Percentiles rank a stretch among this genome's conserved stretches.
Conservation (phyloP, 53 echinoderm and acorn worm species). For the Luidia sarsii region DNA sequence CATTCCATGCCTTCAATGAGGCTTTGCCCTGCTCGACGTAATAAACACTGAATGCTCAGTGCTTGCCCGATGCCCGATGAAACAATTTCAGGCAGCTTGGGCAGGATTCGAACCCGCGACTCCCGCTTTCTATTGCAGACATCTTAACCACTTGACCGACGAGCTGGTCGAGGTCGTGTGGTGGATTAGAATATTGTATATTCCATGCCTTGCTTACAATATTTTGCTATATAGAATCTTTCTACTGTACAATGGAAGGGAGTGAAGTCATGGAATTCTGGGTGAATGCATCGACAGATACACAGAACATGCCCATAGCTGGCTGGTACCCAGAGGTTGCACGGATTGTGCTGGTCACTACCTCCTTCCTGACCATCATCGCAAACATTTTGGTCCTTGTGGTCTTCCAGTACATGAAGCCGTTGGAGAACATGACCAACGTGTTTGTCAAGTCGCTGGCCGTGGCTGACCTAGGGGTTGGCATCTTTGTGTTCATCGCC, state of each 20-base stretch:
- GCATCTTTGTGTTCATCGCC: conserved; percentile 77
- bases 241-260: not conserved
- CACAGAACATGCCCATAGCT: not conserved
- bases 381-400: conserved; percentile 77
- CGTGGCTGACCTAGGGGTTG: conserved; percentile 89
- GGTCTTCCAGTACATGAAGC: conserved; percentile 84
- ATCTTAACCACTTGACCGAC: too few species aligned
- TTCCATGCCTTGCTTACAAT: too few species aligned
- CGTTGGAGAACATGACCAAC: conserved; percentile 70
- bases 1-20: too few species aligned
- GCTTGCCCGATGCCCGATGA: too few species aligned
- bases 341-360: conserved; percentile 46
- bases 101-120: too few species aligned
- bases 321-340: conserved; percentile 20
- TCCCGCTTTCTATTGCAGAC: too few species aligned
- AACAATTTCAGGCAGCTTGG: too few species aligned
- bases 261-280: not conserved
- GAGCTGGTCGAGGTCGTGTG: too few species aligned
- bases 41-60: too few species aligned
- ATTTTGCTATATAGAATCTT: not conserved
- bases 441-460: conserved; percentile 87
- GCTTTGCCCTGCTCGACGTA: too few species aligned
- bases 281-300: conserved; percentile 1
- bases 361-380: conserved; percentile 70
- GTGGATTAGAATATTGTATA: too few species aligned